These are phyloP conservation scores for Hestina assimilis DNA, from an alignment of 1,140 invertebrate genomes.

Conservation along the genomic window DNA sequence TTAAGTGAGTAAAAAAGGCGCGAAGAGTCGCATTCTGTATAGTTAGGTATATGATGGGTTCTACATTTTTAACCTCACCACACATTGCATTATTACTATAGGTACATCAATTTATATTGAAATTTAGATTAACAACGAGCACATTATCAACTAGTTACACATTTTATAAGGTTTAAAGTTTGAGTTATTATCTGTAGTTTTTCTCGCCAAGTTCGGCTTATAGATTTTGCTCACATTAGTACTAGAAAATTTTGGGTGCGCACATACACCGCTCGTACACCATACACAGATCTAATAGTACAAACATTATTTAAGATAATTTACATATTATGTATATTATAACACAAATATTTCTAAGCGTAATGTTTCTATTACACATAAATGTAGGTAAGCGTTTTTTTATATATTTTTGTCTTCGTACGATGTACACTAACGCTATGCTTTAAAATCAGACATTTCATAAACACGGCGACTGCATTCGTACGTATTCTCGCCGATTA, in stretches of 20 bases:
- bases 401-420: constrained; percentile 48
- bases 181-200: constrained; percentile 37
- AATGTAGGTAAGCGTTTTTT: constrained; percentile 64
- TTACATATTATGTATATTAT: constrained; percentile 48
- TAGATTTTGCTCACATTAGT: constrained; percentile 26
- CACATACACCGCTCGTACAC: constrained; percentile 31
- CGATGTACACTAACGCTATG: constrained; percentile 55
- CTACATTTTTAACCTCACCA: constrained; percentile 10
- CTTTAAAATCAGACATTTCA: constrained; percentile 48
- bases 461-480: constrained; percentile 34
- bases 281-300: constrained; percentile 43
- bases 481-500: constrained; percentile 47
- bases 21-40: constrained; percentile 12
- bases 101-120: constrained; percentile 32
- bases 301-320: constrained; percentile 41
- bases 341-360: constrained; percentile 70
- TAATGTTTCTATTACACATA: constrained; percentile 71
- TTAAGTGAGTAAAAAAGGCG: constrained; percentile 21
- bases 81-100: constrained; percentile 19
- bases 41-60: constrained; percentile 10
- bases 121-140: constrained; percentile 36
- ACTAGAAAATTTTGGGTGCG: constrained; percentile 31
- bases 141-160: constrained; percentile 41
- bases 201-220: constrained; percentile 16
- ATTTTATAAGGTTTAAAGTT: constrained; percentile 35